Conservation (phyloP, 2,113 vertebrate genomes). For the Chaenocephalus aceratus region DNA sequence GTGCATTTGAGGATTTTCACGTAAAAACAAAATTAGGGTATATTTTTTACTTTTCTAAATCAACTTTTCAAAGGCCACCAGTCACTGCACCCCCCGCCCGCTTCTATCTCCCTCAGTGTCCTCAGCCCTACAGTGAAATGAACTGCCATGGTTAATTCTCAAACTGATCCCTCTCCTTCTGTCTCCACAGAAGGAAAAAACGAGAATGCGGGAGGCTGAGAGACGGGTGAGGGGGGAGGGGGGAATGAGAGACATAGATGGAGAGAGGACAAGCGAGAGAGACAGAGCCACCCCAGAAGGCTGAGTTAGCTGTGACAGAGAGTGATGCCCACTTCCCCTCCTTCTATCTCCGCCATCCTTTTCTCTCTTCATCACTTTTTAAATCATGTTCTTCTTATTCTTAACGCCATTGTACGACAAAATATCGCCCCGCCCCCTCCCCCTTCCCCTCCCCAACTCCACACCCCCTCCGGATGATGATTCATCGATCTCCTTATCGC, state of each 20-base stretch:
- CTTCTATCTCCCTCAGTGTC: slow-evolving; percentile 47
- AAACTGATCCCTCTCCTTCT: slow-evolving; percentile 82
- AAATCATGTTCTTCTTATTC: slow-evolving; percentile 47
- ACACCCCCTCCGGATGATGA: slow-evolving; percentile 55
- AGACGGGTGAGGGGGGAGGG: slow-evolving; percentile 6
- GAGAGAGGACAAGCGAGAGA: slow-evolving; percentile 42
- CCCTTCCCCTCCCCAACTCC: not conserved
- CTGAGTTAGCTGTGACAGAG: slow-evolving; percentile 71
- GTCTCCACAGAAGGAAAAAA: slow-evolving; percentile 62
- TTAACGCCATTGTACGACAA: slow-evolving; percentile 32
- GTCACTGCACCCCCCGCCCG: not conserved
- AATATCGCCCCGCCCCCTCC: not conserved
- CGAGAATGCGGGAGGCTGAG: slow-evolving; percentile 58
- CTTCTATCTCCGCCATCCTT: slow-evolving; percentile 55
- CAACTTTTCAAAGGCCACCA: slow-evolving; percentile 49
- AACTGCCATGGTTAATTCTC: slow-evolving; percentile 81
- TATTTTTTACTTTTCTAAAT: slow-evolving; percentile 45
- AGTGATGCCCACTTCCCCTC: slow-evolving; percentile 73
- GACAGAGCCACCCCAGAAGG: slow-evolving; percentile 66
- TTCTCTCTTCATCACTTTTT: slow-evolving; percentile 65
- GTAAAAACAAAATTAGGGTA: slow-evolving; percentile 25
- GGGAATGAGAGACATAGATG: slow-evolving; percentile 27
- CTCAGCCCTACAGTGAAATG: slow-evolving; percentile 75
- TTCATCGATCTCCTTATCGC: slow-evolving; percentile 74
- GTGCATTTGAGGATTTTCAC: slow-evolving; percentile 9